Evolutionary conservation across 2,888 invertebrate species (phyloP).

Genomic region (Minunthozetes semirufus): DNA sequence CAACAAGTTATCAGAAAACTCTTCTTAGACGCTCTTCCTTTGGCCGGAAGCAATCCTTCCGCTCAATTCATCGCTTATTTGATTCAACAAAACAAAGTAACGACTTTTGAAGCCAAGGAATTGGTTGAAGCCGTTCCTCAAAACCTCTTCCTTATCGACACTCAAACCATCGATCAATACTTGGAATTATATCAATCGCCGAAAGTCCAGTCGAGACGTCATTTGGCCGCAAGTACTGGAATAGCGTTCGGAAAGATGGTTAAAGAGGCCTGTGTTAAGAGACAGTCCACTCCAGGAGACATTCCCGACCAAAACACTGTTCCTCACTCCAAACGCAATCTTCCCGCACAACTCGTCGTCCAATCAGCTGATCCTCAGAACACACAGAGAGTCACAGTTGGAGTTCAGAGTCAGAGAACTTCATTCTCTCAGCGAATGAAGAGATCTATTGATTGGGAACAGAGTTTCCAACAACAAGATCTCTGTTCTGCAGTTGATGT

Average conservation of each 20-base stretch:
- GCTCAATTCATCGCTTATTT: conserved; percentile 46
- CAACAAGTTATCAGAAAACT: conserved; percentile 43
- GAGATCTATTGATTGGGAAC: neutral
- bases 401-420: neutral
- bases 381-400: neutral
- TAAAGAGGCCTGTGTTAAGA: conserved; percentile 45
- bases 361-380: neutral
- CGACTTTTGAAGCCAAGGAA: conserved; percentile 41
- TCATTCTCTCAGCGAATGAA: conserved; percentile 29
- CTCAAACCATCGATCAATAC: conserved; percentile 47
- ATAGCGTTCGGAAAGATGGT: conserved; percentile 46
- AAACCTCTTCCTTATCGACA: conserved; percentile 45
- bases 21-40: conserved; percentile 45
- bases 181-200: conserved; percentile 44
- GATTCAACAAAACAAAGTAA: conserved; percentile 44
- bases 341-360: conserved; percentile 27
- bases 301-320: conserved; percentile 15
- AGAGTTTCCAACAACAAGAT: neutral
- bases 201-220: conserved; percentile 40
- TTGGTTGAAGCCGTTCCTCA: conserved; percentile 44
- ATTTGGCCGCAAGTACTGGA: conserved; percentile 42
- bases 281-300: conserved; percentile 33
- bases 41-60: conserved; percentile 46
- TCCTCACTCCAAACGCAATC: neutral
- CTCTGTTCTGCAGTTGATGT: conserved; percentile 28